A percentile compares a stretch with the other conserved stretches of the same genome.
phyloP scores from a whole-genome alignment of 2,797 vertebrate species.

The Gymnodraco acuticeps region DNA sequence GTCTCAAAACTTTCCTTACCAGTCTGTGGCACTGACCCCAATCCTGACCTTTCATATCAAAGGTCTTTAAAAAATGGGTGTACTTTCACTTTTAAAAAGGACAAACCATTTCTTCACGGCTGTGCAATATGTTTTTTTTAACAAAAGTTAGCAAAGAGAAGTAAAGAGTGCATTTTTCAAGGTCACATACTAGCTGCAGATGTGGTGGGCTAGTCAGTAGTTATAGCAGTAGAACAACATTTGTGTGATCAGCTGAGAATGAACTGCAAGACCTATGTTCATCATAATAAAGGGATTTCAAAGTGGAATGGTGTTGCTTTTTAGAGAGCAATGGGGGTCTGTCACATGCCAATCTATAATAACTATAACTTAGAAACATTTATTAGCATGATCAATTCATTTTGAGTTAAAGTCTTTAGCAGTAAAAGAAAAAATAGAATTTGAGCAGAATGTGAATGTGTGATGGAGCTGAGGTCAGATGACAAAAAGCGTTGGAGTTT shows the following conservation, averaged over 20 bases:
- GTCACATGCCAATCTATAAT: not conserved
- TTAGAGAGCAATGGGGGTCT: not conserved
- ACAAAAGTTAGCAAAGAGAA: not conserved
- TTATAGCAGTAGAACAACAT: not conserved
- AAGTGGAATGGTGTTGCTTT: not conserved
- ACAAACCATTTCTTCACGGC: not conserved
- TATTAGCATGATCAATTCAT: not conserved
- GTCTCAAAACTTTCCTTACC: not conserved
- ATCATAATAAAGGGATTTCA: not conserved
- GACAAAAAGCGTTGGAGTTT: slow-evolving; percentile 8
- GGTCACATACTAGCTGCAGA: not conserved
- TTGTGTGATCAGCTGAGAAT: slow-evolving; percentile 9
- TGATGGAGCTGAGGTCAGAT: not conserved
- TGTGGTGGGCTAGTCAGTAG: not conserved
- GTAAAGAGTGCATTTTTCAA: not conserved
- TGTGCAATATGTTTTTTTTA: not conserved
- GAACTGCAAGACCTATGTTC: not conserved
- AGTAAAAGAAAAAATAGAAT: not conserved
- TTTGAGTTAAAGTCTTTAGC: slow-evolving; percentile 3
- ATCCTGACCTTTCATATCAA: not conserved
- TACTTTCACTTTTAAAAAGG: not conserved
- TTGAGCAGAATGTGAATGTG: not conserved
- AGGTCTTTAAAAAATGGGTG: not conserved
- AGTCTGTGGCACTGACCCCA: not conserved
- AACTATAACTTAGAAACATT: not conserved